These are phyloP conservation scores for Todiramphus chloris DNA, from an alignment of 2,113 vertebrate species.

Conservation along the genomic window DNA sequence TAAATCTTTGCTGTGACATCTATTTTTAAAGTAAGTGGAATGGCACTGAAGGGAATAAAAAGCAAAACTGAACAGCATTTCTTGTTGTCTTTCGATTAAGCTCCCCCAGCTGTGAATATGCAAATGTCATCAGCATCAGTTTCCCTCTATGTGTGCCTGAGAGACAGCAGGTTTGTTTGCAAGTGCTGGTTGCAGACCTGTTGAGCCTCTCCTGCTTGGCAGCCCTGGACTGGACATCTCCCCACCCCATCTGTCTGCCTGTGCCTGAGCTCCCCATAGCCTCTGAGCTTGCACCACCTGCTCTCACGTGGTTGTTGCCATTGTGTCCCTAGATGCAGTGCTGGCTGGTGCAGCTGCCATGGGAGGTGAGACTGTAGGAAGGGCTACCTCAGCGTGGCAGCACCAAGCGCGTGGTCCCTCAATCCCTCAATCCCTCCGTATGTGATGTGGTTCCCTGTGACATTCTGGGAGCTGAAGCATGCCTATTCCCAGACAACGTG, in stretches of 20 bases:
- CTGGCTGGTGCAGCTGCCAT: neutral
- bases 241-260: too few relatives aligned
- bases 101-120: neutral
- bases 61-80: neutral
- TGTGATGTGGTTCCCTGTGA: rapidly evolving
- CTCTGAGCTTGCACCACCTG: neutral
- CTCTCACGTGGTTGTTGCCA: rapidly evolving
- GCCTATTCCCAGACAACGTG: rapidly evolving
- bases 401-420: rapidly evolving
- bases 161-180: neutral
- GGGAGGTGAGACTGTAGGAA: neutral
- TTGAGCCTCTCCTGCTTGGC: neutral
- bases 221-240: neutral
- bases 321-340: rapidly evolving
- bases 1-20: conserved; percentile 27
- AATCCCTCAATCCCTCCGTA: rapidly evolving
- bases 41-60: neutral
- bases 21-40: conserved; percentile 23
- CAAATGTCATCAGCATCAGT: neutral
- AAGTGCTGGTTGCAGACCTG: rapidly evolving
- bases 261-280: rapidly evolving
- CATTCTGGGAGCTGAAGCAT: rapidly evolving
- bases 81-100: conserved; percentile 20
- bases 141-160: neutral
- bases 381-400: neutral